phyloP scores from a whole-genome alignment of 1,140 invertebrate species.

The Triops longicaudatus region DNA sequence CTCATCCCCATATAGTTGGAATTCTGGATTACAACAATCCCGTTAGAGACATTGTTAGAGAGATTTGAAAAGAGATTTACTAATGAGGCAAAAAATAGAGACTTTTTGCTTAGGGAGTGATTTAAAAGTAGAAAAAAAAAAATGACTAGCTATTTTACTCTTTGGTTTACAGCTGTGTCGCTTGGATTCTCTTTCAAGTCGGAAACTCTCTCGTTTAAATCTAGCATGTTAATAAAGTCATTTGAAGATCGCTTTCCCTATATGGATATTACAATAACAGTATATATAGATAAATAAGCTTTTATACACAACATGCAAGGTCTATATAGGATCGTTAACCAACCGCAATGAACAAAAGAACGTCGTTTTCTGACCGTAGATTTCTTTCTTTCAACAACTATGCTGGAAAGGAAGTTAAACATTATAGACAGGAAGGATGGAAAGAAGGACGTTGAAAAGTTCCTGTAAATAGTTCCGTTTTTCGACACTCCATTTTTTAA shows the following conservation, averaged over 20 bases:
- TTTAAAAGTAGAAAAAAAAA: not conserved
- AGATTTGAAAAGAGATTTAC: not conserved
- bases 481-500: not conserved
- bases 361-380: not conserved
- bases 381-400: not conserved
- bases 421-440: not conserved
- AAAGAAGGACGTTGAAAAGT: not conserved
- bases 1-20: not conserved
- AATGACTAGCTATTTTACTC: constrained; percentile 7
- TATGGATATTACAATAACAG: not conserved
- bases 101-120: not conserved
- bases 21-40: not conserved
- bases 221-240: not conserved
- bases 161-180: constrained; percentile 6
- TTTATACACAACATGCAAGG: constrained; percentile 3
- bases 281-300: not conserved
- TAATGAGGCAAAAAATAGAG: not conserved
- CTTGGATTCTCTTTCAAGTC: not conserved
- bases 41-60: not conserved
- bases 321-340: not conserved
- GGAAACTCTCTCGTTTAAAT: not conserved
- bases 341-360: not conserved
- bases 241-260: not conserved
- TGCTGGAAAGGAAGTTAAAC: not conserved
- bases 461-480: not conserved